A percentile compares a stretch with the other conserved stretches of the same genome.
phyloP scores from a whole-genome alignment of 2,113 vertebrate genomes.

The Indicator maculatus region DNA sequence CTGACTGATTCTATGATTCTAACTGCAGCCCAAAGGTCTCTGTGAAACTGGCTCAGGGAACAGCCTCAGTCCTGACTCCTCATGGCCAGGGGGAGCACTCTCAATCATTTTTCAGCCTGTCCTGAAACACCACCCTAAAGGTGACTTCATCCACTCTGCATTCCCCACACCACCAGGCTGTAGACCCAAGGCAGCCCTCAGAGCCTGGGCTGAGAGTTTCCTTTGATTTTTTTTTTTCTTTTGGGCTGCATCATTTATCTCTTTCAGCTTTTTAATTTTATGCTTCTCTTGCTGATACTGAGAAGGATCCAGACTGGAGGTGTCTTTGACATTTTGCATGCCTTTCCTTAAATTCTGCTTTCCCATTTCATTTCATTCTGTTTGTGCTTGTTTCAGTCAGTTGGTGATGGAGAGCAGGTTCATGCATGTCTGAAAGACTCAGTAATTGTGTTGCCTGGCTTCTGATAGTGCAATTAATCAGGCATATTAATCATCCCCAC shows the following conservation, averaged over 20 bases:
- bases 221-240: background rate
- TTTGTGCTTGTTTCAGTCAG: constrained; percentile 14
- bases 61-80: background rate
- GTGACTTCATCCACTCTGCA: background rate
- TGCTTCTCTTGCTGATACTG: background rate
- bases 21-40: background rate
- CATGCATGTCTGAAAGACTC: background rate
- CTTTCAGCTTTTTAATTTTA: constrained; percentile 17
- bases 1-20: too few relatives aligned
- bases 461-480: constrained; percentile 41
- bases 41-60: background rate
- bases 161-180: background rate
- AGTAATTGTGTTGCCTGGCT: constrained; percentile 31
- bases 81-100: background rate
- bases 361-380: constrained; percentile 16
- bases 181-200: background rate
- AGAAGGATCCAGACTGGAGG: background rate
- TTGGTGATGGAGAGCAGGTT: constrained; percentile 13
- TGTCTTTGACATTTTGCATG: background rate
- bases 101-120: background rate
- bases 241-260: background rate
- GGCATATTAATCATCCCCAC: constrained; percentile 12
- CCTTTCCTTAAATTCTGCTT: background rate
- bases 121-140: background rate
- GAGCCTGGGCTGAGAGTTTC: background rate